Evolutionary conservation across 2,113 vertebrate species (phyloP), one percentile per base, ranked within the genome.

Genomic region (Oostethus manadensis): DNA sequence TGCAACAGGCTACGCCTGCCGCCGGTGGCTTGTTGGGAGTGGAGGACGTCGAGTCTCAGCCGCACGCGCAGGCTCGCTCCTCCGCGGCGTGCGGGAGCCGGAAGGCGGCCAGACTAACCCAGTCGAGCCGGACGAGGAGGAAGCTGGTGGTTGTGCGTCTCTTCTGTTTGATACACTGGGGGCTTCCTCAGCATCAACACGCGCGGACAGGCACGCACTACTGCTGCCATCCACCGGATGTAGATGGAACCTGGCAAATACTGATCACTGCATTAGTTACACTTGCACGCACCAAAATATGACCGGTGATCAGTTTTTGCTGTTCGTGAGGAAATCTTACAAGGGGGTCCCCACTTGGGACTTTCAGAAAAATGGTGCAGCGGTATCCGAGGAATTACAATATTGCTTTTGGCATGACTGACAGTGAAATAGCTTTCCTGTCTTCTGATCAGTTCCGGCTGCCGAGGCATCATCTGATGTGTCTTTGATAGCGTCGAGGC

Each of bases 61-160:
- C 58, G n/a, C n/a, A n/a, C 21, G 7, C 70, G 33, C 38, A 57
- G 26, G n/a, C 46, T 69, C 46, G 51, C 51, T 75, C 62, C 49
- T 53, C 61, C 51, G 72, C 64, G 54, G 66, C 55, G 44, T 51
- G 54, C 58, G 51, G 35, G 58, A 75, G 60, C 26, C 61, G 40
- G 70, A 56, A 74, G 51, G 68, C 73, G 44, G 70, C 51, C 72
- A 66, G 74, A 59, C 54, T 68, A 47, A 70, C 60, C 70, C 67
- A 51, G 76, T 64, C 62, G 76, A 64, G 56, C 54, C 10, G 38
- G 60, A 65, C 68, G 66, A 72, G 90, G 88, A 90, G 88, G 90
- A 90, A 90, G 88, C 87, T 62, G 62, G 23, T 47, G 77, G 73
- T 50, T 48, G 60, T 74, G 74, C 62, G 73, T 68, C 70, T 74